These are phyloP conservation scores for Enteromius viviparus DNA, from an alignment of 2,797 vertebrate genomes.

Conservation along the genomic window DNA sequence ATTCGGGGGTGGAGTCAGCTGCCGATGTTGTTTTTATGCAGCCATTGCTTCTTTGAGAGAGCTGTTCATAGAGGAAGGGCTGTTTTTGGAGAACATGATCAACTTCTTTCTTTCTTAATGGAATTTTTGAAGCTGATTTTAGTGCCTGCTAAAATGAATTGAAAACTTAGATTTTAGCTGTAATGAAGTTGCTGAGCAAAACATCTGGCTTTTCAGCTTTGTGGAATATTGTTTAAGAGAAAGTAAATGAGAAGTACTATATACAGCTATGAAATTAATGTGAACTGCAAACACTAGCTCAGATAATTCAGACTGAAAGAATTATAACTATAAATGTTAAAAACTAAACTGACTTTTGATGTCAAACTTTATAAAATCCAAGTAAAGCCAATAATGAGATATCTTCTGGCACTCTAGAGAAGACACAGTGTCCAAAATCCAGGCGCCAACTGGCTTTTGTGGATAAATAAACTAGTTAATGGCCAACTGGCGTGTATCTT, in stretches of 20 bases:
- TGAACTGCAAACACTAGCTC: background rate
- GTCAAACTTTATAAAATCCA: background rate
- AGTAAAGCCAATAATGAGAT: background rate
- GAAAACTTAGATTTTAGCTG: background rate
- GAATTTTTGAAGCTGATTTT: background rate
- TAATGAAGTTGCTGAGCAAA: background rate
- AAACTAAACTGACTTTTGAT: background rate
- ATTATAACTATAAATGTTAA: background rate
- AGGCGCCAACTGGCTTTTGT: conserved; percentile 1
- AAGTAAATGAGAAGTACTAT: background rate
- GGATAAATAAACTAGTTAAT: background rate
- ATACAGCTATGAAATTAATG: background rate
- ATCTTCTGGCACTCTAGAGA: background rate
- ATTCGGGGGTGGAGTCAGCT: conserved; percentile 38
- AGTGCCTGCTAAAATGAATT: background rate
- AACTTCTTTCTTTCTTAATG: background rate
- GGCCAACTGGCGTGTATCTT: background rate
- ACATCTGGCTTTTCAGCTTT: background rate
- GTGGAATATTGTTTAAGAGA: background rate
- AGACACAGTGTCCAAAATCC: background rate
- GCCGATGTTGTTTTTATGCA: background rate
- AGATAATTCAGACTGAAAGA: background rate
- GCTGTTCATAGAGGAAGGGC: background rate
- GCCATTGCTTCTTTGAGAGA: background rate
- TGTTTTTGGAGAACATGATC: background rate